Base-by-base conservation (phyloP, 2,888 invertebrate genomes). In the Latrodectus hesperus region DNA sequence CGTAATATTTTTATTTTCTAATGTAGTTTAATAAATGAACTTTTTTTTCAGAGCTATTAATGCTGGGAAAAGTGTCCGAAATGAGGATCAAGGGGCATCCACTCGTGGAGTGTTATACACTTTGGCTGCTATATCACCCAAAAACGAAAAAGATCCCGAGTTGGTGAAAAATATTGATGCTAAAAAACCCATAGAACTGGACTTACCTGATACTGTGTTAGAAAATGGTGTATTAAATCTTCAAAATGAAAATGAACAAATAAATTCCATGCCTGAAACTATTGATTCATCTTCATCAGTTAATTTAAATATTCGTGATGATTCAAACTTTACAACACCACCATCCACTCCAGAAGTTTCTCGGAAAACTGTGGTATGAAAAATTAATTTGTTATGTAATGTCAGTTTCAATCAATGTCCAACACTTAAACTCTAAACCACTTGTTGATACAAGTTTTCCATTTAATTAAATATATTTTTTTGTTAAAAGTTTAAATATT, bases 61-160 rank as follows among this genome's bases (percentile, higher is more conserved):
- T 92, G 96, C 95, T n/a, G 96, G 96, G 0, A 96, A 96, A 92
- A 96, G 95, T 51, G 93, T 93, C 82, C 94, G 94, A 93, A 96
- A 96, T 91, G 96, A 96, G 92, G 96, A 96, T 92, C 96, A 96
- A 92, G 95, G 95, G 0, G 88, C 92, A n/a, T 90, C 92, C 64
- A 90, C 91, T 74, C 89, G 90, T 53, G 91, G 91, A 16, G 87
- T 90, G 10, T 89, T 93, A 67, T 78, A 80, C 72, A 79, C 81
- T 52, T 53, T 68, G 10, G 72, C 64, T 1, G 73, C 81, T 55
- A 68, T 82, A 14, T 79, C 78, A 49, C 55, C 65, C 5, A 87
- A 77, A 49, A 52, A 72, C n/a, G 85, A 74, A 38, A 38, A 38
- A 38, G 38, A 38, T 38, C 38, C 38, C 2, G 38, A 38, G 38